phyloP scores from a whole-genome alignment of 2,888 invertebrate genomes.

The Operophtera brumata region DNA sequence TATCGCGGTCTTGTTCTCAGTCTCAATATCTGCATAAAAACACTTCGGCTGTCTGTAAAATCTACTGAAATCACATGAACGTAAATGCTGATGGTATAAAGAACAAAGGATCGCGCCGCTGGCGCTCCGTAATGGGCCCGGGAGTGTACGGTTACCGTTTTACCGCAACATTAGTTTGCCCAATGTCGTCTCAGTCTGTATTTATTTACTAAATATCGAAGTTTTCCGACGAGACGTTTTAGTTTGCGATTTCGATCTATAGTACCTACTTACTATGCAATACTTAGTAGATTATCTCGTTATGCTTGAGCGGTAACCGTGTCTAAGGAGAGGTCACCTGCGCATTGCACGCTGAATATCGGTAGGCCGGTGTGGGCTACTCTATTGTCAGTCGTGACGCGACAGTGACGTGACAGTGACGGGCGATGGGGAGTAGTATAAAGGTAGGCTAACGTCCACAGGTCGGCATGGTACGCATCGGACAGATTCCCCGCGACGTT shows the following conservation, averaged over 20 bases:
- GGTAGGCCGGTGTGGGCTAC: slow-evolving; percentile 18
- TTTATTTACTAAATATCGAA: slow-evolving; percentile 19
- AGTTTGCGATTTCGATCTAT: neutral
- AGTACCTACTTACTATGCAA: neutral
- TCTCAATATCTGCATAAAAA: neutral
- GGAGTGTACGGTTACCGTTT: slow-evolving; percentile 11
- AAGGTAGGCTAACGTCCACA: too few relatives aligned
- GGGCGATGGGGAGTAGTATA: slow-evolving; percentile 17
- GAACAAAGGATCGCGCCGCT: neutral
- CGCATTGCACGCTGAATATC: slow-evolving; percentile 12
- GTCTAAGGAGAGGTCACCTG: slow-evolving; percentile 16
- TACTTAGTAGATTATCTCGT: neutral
- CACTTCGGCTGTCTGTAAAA: neutral
- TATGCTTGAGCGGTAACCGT: slow-evolving; percentile 11
- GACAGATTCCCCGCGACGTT: too few relatives aligned
- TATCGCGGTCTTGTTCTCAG: too few relatives aligned
- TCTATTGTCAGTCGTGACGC: slow-evolving; percentile 30
- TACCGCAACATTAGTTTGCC: slow-evolving; percentile 1
- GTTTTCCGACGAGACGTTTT: slow-evolving; percentile 14
- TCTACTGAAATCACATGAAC: neutral
- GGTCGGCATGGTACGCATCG: too few relatives aligned
- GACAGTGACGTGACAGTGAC: slow-evolving; percentile 15
- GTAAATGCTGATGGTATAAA: slow-evolving; percentile 3
- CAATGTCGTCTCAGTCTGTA: slow-evolving; percentile 16
- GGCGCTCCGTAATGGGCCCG: neutral